Evolutionary conservation across 2,113 vertebrate species (phyloP), one percentile per base, ranked within the genome.

Genomic region (Micronisus gabar): DNA sequence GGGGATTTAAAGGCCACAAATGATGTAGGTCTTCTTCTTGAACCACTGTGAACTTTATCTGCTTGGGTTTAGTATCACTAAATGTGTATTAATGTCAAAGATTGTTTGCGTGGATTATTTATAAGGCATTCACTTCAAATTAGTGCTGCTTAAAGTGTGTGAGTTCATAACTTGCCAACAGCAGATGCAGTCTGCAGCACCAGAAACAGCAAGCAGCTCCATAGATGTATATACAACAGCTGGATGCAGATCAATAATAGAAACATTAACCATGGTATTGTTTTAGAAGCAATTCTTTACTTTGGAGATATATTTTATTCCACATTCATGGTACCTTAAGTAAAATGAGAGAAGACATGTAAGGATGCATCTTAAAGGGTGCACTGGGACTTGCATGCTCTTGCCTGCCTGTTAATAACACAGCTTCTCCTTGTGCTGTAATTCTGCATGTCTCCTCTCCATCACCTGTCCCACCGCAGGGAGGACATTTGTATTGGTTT

Each of bases 41-140:
- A 97, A 92, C 92, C 91, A 43, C 58, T 90, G 55, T 95, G 95
- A 96, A 96, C 80, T 56, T 85, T 86, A 81, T 90, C 89, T 95
- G 61, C 79, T 86, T 56, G 74, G 85, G 71, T 92, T 97, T 95
- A 88, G 76, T 97, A 93, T 97, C 95, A 73, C 93, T 98, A 96
- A 97, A 97, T 92, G 89, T 96, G 90, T 88, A 88, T 96, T 97
- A 96, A 96, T 56, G 67, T 95, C 93, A 96, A 88, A 96, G 92
- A 88, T 71, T 91, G 86, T 95, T 94, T 88, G 82, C 0, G 40
- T 97, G 94, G 97, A 97, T 98, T 98, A 97, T 98, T 98, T 97
- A 98, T 96, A 97, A 97, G 95, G 91, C 67, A 79, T 94, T 98
- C 94, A 90, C 95, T 97, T 98, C 94, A 95, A 98, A 95, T 96